Conservation (phyloP, 1,140 invertebrate genomes). For the Aphis gossypii region DNA sequence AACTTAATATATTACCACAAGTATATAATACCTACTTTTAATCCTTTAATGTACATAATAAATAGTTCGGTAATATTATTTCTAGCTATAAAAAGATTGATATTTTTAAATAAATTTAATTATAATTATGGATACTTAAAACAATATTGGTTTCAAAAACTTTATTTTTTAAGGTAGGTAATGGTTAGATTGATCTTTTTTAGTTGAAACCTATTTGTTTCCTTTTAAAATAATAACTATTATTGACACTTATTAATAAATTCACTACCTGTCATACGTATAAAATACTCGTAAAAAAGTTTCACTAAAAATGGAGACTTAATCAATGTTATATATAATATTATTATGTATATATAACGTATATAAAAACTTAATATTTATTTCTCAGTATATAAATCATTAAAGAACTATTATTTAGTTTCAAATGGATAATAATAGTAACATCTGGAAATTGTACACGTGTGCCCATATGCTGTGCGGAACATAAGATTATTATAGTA, state of each 20-base stretch:
- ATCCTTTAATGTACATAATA: not conserved
- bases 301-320: not conserved
- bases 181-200: not conserved
- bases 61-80: not conserved
- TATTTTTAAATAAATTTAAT: not conserved
- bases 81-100: not conserved
- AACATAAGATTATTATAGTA: no score
- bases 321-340: not conserved
- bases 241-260: not conserved
- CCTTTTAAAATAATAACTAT: not conserved
- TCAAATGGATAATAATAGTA: not conserved
- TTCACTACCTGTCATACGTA: not conserved
- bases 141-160: not conserved
- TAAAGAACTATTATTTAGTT: not conserved
- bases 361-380: not conserved
- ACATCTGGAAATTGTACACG: not conserved
- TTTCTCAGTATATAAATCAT: not conserved
- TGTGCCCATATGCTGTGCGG: not conserved
- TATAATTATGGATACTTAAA: not conserved
- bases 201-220: not conserved
- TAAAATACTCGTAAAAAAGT: not conserved
- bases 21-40: not conserved
- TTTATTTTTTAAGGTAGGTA: not conserved
- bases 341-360: not conserved
- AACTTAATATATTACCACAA: not conserved